phyloP scores from a whole-genome alignment of 64 coral and sea anemone species.

The Trachythela sp. region DNA sequence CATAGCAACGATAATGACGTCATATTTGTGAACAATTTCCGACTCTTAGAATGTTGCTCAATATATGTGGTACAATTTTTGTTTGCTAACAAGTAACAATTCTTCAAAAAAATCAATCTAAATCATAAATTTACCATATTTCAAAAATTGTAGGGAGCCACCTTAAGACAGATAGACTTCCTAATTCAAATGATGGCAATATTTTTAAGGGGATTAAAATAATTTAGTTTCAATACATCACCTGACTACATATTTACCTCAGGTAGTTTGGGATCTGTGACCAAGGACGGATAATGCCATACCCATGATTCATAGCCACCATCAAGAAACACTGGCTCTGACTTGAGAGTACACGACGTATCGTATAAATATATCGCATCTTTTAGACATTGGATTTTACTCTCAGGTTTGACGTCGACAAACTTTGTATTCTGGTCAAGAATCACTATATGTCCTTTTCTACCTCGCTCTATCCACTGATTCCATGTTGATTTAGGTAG shows the following conservation, averaged over 20 bases:
- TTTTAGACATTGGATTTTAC: slow-evolving; percentile 62
- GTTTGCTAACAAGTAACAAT: too few species aligned
- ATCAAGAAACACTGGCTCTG: slow-evolving; percentile 85
- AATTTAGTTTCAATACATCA: too few species aligned
- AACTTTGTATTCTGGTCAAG: slow-evolving; percentile 76
- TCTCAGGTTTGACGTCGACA: slow-evolving; percentile 58
- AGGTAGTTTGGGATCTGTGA: slow-evolving; percentile 72
- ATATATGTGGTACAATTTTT: too few species aligned
- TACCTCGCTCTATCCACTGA: slow-evolving; percentile 67
- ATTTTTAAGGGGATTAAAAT: too few species aligned
- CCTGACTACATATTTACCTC: slow-evolving; percentile 38
- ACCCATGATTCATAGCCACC: slow-evolving; percentile 94
- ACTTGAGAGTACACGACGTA: slow-evolving; percentile 53
- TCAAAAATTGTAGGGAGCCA: too few species aligned
- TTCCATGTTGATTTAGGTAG: slow-evolving; percentile 67
- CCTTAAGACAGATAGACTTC: too few species aligned
- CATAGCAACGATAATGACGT: too few species aligned
- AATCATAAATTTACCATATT: too few species aligned
- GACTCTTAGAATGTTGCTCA: too few species aligned
- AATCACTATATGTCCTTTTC: slow-evolving; percentile 61
- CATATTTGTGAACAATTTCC: background rate
- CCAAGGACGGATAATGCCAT: slow-evolving; percentile 95
- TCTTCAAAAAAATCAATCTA: too few species aligned
- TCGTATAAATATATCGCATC: slow-evolving; percentile 86
- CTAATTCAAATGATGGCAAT: too few species aligned